These are phyloP conservation scores for Lamproptera curius DNA, from an alignment of 2,888 invertebrate species.

Conservation along the genomic window DNA sequence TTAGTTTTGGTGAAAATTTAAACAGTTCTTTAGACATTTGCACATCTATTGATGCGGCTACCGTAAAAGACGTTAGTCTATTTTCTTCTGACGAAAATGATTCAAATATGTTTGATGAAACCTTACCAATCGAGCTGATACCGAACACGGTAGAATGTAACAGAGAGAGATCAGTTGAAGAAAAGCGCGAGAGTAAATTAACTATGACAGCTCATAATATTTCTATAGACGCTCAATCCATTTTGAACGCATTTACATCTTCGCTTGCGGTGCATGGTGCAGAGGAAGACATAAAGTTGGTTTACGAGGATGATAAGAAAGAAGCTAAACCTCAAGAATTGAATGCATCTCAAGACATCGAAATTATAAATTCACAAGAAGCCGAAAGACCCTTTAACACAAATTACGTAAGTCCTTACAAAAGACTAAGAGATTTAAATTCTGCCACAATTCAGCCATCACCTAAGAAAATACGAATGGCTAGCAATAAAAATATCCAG, in stretches of 20 bases:
- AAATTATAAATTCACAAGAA: constrained; percentile 42
- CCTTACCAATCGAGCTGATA: constrained; percentile 72
- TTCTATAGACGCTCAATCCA: constrained; percentile 45
- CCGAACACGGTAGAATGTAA: constrained; percentile 65
- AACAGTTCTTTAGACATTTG: constrained; percentile 27
- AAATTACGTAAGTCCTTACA: constrained; percentile 43
- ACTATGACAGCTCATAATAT: constrained; percentile 25
- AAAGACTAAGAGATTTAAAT: constrained; percentile 36
- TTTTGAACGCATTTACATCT: constrained; percentile 52
- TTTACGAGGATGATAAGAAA: constrained; percentile 53
- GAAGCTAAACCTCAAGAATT: constrained; percentile 17
- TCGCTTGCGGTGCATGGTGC: constrained; percentile 44
- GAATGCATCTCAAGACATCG: constrained; percentile 34
- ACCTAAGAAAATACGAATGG: constrained; percentile 42
- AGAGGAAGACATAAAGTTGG: constrained; percentile 59
- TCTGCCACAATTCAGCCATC: constrained; percentile 28
- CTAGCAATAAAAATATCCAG: not conserved
- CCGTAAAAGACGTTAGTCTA: constrained; percentile 56
- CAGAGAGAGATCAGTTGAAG: constrained; percentile 7
- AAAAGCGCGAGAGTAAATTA: constrained; percentile 22
- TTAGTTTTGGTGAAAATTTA: constrained; percentile 52
- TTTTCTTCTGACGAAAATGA: constrained; percentile 70
- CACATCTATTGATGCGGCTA: constrained; percentile 31
- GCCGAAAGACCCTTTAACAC: constrained; percentile 29
- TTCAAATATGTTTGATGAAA: constrained; percentile 79